Evolutionary conservation across 2,888 invertebrate species (phyloP).

Genomic region (Phania funesta): DNA sequence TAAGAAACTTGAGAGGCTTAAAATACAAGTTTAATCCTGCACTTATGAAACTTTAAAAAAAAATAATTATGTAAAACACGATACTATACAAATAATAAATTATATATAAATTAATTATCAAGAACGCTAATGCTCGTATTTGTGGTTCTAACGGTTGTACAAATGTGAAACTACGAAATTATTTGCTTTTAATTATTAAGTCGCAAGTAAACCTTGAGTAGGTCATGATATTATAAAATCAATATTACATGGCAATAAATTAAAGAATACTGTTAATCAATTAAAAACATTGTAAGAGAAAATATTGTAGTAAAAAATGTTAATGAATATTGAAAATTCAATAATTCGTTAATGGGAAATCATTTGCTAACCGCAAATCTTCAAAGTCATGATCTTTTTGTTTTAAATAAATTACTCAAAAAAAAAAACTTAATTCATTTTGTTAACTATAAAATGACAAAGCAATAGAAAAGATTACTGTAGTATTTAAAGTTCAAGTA

Average conservation of each 20-base stretch:
- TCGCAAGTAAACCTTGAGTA: background rate
- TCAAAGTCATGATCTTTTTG: constrained; percentile 22
- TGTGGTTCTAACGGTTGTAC: too few relatives aligned
- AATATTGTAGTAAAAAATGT: background rate
- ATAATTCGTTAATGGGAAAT: constrained; percentile 36
- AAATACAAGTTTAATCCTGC: too few relatives aligned
- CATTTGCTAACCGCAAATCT: constrained; percentile 36
- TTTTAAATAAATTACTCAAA: constrained; percentile 14
- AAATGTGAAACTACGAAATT: background rate
- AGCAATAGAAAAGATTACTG: background rate
- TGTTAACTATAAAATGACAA: background rate
- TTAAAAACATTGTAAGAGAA: background rate
- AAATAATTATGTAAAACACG: too few relatives aligned
- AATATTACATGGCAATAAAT: constrained; percentile 5
- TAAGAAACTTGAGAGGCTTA: too few relatives aligned
- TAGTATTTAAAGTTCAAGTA: background rate
- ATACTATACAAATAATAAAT: too few relatives aligned
- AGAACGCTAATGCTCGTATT: too few relatives aligned
- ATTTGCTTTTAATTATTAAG: background rate
- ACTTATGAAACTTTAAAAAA: too few relatives aligned
- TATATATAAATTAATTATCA: too few relatives aligned
- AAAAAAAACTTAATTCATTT: constrained; percentile 50
- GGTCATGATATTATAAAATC: constrained; percentile 25
- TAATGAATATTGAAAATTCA: constrained; percentile 1
- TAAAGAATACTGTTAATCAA: constrained; percentile 12